phyloP scores from a whole-genome alignment of 2,888 invertebrate genomes.

The Laothoe populi region DNA sequence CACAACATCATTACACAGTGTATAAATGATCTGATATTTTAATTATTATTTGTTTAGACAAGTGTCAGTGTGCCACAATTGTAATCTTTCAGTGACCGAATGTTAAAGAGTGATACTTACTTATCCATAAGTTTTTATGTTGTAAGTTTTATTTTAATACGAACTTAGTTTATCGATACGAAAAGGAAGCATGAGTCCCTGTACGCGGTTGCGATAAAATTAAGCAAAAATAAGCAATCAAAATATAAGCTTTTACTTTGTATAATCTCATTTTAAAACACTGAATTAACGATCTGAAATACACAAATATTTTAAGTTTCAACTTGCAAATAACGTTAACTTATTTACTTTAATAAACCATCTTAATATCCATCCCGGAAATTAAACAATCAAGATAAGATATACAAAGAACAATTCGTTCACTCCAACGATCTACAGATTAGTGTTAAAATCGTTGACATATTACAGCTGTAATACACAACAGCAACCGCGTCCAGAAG shows the following conservation, averaged over 20 bases:
- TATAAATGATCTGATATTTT: neutral
- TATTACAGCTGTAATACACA: neutral
- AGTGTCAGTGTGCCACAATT: neutral
- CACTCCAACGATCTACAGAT: too few species aligned
- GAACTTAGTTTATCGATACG: slow-evolving; percentile 21
- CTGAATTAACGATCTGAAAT: too few species aligned
- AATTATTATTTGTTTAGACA: neutral
- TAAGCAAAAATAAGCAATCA: neutral
- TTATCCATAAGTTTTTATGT: slow-evolving; percentile 20
- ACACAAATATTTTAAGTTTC: too few species aligned
- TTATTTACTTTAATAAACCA: too few species aligned
- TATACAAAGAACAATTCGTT: too few species aligned
- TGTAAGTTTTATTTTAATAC: slow-evolving; percentile 24
- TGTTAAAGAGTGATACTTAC: slow-evolving; percentile 20
- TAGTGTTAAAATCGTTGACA: neutral
- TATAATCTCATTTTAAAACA: too few species aligned
- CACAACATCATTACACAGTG: too few species aligned
- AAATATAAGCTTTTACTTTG: too few species aligned
- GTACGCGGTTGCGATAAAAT: neutral
- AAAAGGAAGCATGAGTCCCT: neutral
- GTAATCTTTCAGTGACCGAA: slow-evolving; percentile 10
- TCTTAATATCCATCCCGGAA: too few species aligned
- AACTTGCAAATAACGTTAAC: too few species aligned
- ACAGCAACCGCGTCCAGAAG: neutral
- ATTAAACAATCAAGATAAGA: too few species aligned